phyloP scores from a whole-genome alignment of 2,888 invertebrate species.

The Chromoteleia sp. region DNA sequence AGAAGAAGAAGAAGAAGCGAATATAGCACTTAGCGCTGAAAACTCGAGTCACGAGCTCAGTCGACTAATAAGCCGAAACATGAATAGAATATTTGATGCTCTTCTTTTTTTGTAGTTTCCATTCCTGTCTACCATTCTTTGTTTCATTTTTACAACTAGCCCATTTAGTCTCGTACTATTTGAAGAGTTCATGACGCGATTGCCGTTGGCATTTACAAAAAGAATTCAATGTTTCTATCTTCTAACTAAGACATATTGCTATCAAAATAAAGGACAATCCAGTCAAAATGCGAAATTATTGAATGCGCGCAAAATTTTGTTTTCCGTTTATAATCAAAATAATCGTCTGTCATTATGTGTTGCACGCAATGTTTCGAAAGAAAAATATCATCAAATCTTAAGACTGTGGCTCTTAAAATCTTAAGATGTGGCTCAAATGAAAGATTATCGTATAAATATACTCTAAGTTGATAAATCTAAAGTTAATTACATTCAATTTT shows the following conservation, averaged over 20 bases:
- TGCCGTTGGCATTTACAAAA: slow-evolving; percentile 37
- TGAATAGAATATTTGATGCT: slow-evolving; percentile 63
- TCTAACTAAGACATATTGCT: slow-evolving; percentile 6
- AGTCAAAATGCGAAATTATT: not conserved
- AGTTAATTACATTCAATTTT: not conserved
- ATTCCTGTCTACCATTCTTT: slow-evolving; percentile 4
- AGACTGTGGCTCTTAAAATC: no score
- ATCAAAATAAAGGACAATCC: not conserved
- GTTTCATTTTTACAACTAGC: slow-evolving; percentile 20
- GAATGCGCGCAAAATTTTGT: not conserved
- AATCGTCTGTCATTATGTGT: no score
- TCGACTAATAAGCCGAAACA: slow-evolving; percentile 58
- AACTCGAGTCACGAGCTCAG: slow-evolving; percentile 65
- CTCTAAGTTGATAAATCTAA: not conserved
- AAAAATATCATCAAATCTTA: no score
- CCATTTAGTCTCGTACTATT: slow-evolving; percentile 21
- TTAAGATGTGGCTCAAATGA: not conserved
- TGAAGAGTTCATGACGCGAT: slow-evolving; percentile 35
- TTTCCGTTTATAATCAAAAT: no score
- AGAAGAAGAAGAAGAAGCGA: not conserved
- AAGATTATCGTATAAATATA: not conserved
- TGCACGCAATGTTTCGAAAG: no score
- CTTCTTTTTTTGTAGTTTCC: slow-evolving; percentile 28
- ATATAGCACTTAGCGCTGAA: slow-evolving; percentile 50
- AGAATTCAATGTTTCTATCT: slow-evolving; percentile 14